phyloP scores from a whole-genome alignment of 2,113 vertebrate genomes.

The Hemicordylus capensis region DNA sequence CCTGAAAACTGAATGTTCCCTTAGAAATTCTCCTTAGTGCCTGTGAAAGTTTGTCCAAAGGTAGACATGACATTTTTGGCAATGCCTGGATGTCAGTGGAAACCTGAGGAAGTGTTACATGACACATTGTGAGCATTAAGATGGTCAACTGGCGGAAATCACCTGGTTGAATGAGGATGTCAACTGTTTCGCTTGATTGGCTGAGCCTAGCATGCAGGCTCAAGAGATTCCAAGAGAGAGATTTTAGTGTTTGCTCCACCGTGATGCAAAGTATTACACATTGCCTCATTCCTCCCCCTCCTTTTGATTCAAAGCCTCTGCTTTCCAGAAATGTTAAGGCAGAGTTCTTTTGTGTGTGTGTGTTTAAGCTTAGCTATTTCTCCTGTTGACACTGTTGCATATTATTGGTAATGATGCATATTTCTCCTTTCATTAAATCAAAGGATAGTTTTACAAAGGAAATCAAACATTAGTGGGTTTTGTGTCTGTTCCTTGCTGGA shows the following conservation, averaged over 20 bases:
- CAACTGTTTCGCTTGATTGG: slow-evolving; percentile 9
- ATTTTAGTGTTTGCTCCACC: background rate
- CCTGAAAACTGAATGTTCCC: slow-evolving; percentile 24
- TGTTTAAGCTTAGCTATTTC: background rate
- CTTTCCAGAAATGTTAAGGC: background rate
- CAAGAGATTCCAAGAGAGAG: background rate
- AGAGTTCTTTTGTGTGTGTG: background rate
- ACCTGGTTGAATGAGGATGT: background rate
- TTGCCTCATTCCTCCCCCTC: rapidly evolving
- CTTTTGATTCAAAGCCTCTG: background rate
- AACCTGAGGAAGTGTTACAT: slow-evolving; percentile 53
- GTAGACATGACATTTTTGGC: slow-evolving; percentile 61
- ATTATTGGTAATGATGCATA: slow-evolving; percentile 6
- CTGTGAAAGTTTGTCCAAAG: slow-evolving; percentile 47
- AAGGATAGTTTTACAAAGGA: slow-evolving; percentile 57
- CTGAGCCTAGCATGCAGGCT: background rate
- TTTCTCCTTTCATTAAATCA: slow-evolving; percentile 26
- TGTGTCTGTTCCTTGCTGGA: slow-evolving; percentile 50
- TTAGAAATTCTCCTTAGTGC: slow-evolving; percentile 51
- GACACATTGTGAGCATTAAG: background rate
- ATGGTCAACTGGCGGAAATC: slow-evolving; percentile 8
- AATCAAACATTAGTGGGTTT: slow-evolving; percentile 38
- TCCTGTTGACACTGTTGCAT: slow-evolving; percentile 9
- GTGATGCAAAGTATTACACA: background rate
- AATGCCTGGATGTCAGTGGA: slow-evolving; percentile 47